phyloP scores from a whole-genome alignment of 2,888 invertebrate genomes.

The Temnothorax unifasciatus region DNA sequence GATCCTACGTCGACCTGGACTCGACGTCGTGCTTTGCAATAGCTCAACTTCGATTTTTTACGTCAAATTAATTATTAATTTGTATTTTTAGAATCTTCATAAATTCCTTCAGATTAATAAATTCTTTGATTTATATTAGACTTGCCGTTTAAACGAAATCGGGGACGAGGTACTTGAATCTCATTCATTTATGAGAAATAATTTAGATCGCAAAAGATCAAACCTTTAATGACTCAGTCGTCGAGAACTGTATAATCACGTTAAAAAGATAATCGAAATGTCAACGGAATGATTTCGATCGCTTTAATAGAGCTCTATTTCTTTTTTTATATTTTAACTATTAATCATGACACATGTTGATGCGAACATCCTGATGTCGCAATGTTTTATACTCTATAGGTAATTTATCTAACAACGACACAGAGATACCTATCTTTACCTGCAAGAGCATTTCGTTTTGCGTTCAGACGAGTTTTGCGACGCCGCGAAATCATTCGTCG shows the following conservation, averaged over 20 bases:
- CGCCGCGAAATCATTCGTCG: background rate
- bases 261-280: background rate
- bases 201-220: background rate
- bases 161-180: background rate
- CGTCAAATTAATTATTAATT: too few species aligned
- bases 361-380: background rate
- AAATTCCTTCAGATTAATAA: too few species aligned
- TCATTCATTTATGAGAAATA: background rate
- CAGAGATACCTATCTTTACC: background rate
- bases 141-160: background rate
- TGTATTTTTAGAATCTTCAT: too few species aligned
- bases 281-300: background rate
- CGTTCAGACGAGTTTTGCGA: background rate
- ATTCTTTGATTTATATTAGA: background rate
- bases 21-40: too few species aligned
- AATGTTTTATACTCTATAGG: background rate
- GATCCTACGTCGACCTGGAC: too few species aligned
- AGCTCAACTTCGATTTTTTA: too few species aligned
- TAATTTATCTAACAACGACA: too few species aligned
- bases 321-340: background rate
- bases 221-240: background rate
- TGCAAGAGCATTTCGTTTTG: background rate
- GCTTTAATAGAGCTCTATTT: background rate
- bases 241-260: background rate
- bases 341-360: background rate